Evolutionary conservation across 2,888 invertebrate genomes (phyloP).

Genomic region (Drosophila falleni): DNA sequence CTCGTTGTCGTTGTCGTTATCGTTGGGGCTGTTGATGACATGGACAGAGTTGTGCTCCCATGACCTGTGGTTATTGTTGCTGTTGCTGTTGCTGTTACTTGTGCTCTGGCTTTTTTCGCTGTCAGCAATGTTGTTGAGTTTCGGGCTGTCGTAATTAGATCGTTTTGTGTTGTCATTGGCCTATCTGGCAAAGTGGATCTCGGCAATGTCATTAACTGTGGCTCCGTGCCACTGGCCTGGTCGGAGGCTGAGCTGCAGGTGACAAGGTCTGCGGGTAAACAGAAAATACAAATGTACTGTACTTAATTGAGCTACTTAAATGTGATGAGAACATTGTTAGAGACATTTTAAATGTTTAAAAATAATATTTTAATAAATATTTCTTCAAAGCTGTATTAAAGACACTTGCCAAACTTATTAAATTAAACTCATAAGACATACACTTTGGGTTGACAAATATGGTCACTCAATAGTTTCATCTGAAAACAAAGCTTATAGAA

Average conservation of each 20-base stretch:
- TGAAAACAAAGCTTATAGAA: background rate
- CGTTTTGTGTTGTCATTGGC: slow-evolving; percentile 76
- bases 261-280: slow-evolving; percentile 62
- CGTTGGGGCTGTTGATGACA: slow-evolving; percentile 65
- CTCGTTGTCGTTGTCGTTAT: slow-evolving; percentile 35
- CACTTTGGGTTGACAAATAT: background rate
- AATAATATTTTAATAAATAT: background rate
- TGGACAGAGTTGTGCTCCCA: slow-evolving; percentile 52
- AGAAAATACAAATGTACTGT: slow-evolving; percentile 29
- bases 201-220: slow-evolving; percentile 59
- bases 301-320: slow-evolving; percentile 32
- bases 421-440: background rate
- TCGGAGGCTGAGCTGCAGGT: slow-evolving; percentile 63
- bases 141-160: slow-evolving; percentile 74
- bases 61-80: slow-evolving; percentile 27
- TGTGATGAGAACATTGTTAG: slow-evolving; percentile 36
- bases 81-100: slow-evolving; percentile 37
- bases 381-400: background rate
- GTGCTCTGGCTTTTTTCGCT: slow-evolving; percentile 54
- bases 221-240: slow-evolving; percentile 23
- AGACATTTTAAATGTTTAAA: slow-evolving; percentile 1
- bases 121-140: slow-evolving; percentile 59
- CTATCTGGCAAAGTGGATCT: slow-evolving; percentile 78
- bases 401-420: background rate
- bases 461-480: background rate